A percentile compares a stretch with the other conserved stretches of the same genome.
These are phyloP conservation scores for Pelagia noctiluca DNA, from an alignment of 30 jellyfish, hydroid and myxozoan genomes.

Conservation along the genomic window DNA sequence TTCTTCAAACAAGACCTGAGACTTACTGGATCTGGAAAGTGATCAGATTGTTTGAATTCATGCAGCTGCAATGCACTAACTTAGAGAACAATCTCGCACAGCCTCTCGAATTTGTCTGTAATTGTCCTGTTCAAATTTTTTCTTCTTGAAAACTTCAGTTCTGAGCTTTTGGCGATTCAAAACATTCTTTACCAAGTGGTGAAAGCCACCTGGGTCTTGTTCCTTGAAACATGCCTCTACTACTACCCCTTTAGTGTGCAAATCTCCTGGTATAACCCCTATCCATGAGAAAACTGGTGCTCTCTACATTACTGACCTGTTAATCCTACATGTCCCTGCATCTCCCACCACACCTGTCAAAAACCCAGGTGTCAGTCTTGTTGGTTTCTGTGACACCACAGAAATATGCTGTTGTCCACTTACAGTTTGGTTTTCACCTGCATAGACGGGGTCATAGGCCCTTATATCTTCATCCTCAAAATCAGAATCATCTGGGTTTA, in stretches of 20 bases:
- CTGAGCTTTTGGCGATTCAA: background rate
- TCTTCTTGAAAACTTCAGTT: background rate
- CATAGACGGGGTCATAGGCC: background rate
- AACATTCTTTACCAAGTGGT: background rate
- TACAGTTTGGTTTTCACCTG: background rate
- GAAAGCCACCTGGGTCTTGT: slow-evolving; percentile 20
- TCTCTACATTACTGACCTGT: slow-evolving; percentile 1
- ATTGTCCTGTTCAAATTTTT: background rate
- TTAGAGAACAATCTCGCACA: slow-evolving; percentile 2
- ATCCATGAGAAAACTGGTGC: slow-evolving; percentile 3
- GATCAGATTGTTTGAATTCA: background rate
- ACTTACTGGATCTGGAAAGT: background rate
- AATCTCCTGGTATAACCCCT: slow-evolving; percentile 13
- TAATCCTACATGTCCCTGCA: slow-evolving; percentile 6
- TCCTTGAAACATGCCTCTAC: background rate
- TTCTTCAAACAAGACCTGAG: too few species aligned
- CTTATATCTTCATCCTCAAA: slow-evolving; percentile 4
- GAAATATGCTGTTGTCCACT: too few species aligned
- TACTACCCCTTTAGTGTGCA: background rate
- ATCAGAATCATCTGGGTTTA: slow-evolving; percentile 8
- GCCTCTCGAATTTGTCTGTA: background rate
- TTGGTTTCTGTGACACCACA: too few species aligned
- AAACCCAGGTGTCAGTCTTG: background rate
- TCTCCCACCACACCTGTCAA: slow-evolving; percentile 9
- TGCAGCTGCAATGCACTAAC: slow-evolving; percentile 4